Base-by-base conservation (phyloP, 2,113 vertebrate genomes). In the Hyaena hyaena region DNA sequence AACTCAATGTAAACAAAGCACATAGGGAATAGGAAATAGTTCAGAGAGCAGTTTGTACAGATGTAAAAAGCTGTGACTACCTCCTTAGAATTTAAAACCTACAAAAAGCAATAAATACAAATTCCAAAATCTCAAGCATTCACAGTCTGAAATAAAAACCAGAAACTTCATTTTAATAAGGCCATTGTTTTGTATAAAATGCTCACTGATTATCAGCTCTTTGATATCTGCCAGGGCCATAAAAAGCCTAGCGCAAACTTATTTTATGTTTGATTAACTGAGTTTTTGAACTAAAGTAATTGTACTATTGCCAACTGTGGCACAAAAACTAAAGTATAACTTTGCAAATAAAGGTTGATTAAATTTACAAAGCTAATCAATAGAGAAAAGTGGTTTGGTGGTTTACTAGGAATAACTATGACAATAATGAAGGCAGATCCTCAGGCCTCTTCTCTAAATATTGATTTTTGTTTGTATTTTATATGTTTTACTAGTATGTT, bases 1-100 rank as follows among this genome's bases (percentile, higher is more conserved):
- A 88, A 71, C 14, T 90, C 31, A 74, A 43, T 79, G 53, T 95
- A 90, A 93, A 92, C 39, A 94, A 82, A 93, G 86, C 66, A 90
- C 16, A 93, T 0, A 96, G 28, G 88, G 31, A 93, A 63, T 10
- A 69, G 21, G 24, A 92, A 86, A 26, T 63, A 86, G 9, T 48
- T 89, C 43, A 89, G 28, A 81, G 4, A 89, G 7, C 11, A 94
- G 24, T 69, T 50, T 77, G 43, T 39, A 90, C 61, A 93, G 81
- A 79, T 84, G 10, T n/a, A 88, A 84, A 84, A 94, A 63, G 45
- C 35, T 92, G 0, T 61, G 58, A 94, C n/a, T 5, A 53, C 43
- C 39, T 81, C 45, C 48, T 69, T 31, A 90, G 43, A 31, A 76
- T 81, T 68, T 85, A 92, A 89, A 92, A 92, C 21, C 17, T 63